Conservation (phyloP, 1,140 invertebrate species). For the Caenorhabditis latens region DNA sequence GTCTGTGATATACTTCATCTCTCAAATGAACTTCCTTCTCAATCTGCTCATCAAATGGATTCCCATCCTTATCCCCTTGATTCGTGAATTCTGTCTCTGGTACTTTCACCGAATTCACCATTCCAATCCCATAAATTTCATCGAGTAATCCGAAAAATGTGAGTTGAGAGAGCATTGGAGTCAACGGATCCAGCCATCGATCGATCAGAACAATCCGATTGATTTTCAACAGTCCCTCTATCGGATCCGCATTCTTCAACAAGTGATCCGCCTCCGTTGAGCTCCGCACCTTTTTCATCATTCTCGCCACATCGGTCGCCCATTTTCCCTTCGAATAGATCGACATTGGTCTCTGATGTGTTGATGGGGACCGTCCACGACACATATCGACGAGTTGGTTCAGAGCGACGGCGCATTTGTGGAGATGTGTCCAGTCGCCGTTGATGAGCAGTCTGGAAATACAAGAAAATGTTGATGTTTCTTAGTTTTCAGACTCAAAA, state of each 20-base stretch:
- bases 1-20: conserved; percentile 60
- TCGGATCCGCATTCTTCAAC: conserved; percentile 29
- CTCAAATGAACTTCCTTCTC: conserved; percentile 58
- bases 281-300: conserved; percentile 19
- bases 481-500: too few relatives aligned
- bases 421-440: conserved; percentile 67
- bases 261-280: not conserved
- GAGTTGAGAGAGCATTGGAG: conserved; percentile 91
- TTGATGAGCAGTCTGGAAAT: conserved; percentile 60
- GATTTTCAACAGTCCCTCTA: conserved; percentile 57
- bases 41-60: conserved; percentile 57
- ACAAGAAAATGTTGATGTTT: not conserved
- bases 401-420: conserved; percentile 64
- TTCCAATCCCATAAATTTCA: conserved; percentile 85
- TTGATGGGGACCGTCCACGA: not conserved
- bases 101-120: conserved; percentile 65
- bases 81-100: conserved; percentile 59
- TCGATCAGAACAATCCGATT: conserved; percentile 85
- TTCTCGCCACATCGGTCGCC: conserved; percentile 51
- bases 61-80: conserved; percentile 23
- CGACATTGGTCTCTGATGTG: conserved; percentile 15
- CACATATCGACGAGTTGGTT: conserved; percentile 56
- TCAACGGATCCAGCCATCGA: conserved; percentile 90
- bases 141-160: conserved; percentile 98
- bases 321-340: conserved; percentile 60